Percentiles rank a stretch among this genome's conserved stretches.
phyloP scores from a whole-genome alignment of 2,113 vertebrate species.

The Anhinga rufa region DNA sequence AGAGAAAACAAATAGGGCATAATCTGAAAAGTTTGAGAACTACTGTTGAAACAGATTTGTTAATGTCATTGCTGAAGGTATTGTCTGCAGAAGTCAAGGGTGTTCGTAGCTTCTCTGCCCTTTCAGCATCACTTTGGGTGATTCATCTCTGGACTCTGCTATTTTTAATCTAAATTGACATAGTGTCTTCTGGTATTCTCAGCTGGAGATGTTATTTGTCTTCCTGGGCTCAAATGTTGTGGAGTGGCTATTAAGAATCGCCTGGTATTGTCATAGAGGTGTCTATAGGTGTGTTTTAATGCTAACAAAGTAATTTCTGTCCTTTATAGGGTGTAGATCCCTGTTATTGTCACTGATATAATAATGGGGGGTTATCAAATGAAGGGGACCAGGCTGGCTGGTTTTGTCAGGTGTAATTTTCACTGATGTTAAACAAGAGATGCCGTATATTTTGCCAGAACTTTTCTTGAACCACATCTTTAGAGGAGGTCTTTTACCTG shows the following conservation, averaged over 20 bases:
- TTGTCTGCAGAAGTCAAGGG: neutral
- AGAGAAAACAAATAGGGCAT: neutral
- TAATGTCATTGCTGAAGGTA: neutral
- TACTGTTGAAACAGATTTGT: neutral
- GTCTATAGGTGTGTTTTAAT: neutral
- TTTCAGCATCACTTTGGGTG: neutral
- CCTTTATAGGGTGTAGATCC: neutral
- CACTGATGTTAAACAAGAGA: neutral
- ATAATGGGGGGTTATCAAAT: neutral
- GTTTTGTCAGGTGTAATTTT: neutral
- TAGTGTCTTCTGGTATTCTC: neutral
- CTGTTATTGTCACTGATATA: neutral
- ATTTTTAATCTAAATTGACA: neutral
- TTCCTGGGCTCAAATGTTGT: neutral
- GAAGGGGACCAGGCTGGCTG: neutral
- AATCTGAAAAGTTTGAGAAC: neutral
- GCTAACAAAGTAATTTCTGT: neutral
- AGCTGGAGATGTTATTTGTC: neutral
- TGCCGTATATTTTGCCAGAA: neutral
- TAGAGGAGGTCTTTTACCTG: neutral
- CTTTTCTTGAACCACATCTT: neutral
- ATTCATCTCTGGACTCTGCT: neutral
- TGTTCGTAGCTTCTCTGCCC: neutral
- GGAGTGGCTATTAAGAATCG: neutral
- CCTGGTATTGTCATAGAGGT: neutral